Evolutionary conservation across 2,888 invertebrate species (phyloP).

Genomic region (Cabera pusaria): DNA sequence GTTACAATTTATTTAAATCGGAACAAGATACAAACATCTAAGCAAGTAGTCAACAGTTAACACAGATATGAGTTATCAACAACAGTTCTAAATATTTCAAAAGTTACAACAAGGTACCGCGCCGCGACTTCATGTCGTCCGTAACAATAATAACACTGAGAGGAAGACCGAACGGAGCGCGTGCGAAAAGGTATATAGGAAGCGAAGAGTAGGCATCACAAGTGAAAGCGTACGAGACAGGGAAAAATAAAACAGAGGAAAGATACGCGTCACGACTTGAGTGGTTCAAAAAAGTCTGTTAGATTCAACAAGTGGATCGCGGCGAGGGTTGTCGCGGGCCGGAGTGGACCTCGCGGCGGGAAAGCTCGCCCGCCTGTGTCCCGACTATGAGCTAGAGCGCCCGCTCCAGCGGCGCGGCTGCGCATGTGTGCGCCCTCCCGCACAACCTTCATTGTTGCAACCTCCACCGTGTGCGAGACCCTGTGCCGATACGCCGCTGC

Average conservation of each 20-base stretch:
- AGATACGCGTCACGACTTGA: conserved; percentile 51
- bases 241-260: conserved; percentile 35
- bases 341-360: conserved; percentile 68
- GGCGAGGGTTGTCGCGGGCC: conserved; percentile 62
- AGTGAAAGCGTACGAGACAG: conserved; percentile 41
- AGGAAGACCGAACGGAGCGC: conserved; percentile 65
- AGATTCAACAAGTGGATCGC: conserved; percentile 79
- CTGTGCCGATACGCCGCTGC: conserved; percentile 16
- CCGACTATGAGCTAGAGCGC: conserved; percentile 41
- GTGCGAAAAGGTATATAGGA: conserved; percentile 58
- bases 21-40: conserved; percentile 63
- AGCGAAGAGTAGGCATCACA: conserved; percentile 74
- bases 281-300: conserved; percentile 53
- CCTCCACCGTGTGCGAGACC: conserved; percentile 29
- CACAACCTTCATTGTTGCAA: conserved; percentile 41
- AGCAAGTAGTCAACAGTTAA: conserved; percentile 79
- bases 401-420: conserved; percentile 30
- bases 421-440: conserved; percentile 28
- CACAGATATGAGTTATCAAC: conserved; percentile 77
- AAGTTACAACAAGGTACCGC: conserved; percentile 71
- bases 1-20: conserved; percentile 53
- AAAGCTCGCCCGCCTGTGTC: conserved; percentile 77
- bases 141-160: conserved; percentile 68
- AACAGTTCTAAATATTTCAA: conserved; percentile 77
- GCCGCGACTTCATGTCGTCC: conserved; percentile 57